A percentile compares a stretch with the other conserved stretches of the same genome.
Conservation (phyloP, 2,113 vertebrate species). For the Grallaria varia region DNA sequence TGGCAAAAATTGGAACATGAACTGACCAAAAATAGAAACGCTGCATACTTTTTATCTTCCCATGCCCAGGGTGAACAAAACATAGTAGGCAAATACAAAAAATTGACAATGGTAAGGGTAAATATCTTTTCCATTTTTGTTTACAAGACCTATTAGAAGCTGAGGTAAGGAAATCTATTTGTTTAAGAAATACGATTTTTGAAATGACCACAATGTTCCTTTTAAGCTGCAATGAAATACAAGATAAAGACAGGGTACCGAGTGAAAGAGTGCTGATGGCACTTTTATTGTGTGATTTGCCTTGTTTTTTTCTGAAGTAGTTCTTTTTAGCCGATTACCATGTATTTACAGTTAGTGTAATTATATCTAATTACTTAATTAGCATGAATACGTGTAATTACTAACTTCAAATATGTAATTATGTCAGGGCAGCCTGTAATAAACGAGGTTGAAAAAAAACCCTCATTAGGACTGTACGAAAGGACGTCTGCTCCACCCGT, state of each 20-base stretch:
- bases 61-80: neutral
- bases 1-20: neutral
- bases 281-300: constrained; percentile 60
- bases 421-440: constrained; percentile 58
- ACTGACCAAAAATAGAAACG: constrained; percentile 25
- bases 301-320: constrained; percentile 62
- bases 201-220: constrained; percentile 22
- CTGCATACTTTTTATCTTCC: constrained; percentile 13
- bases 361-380: constrained; percentile 78
- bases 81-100: neutral
- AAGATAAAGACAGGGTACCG: constrained; percentile 30
- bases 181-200: constrained; percentile 15
- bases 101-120: neutral
- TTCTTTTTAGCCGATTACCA: constrained; percentile 70
- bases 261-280: constrained; percentile 46
- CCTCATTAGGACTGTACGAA: constrained; percentile 31
- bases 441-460: constrained; percentile 60
- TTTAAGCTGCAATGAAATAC: constrained; percentile 11
- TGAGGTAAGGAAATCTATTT: neutral
- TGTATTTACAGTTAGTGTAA: constrained; percentile 75
- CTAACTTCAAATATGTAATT: constrained; percentile 71
- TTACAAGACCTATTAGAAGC: neutral
- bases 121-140: neutral
- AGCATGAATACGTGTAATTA: constrained; percentile 72
- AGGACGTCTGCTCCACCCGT: constrained; percentile 45